Percentiles rank a stretch among this genome's conserved stretches.
Evolutionary conservation across 2,797 vertebrate genomes (phyloP).

Genomic region (Mormyrops attenuatus): DNA sequence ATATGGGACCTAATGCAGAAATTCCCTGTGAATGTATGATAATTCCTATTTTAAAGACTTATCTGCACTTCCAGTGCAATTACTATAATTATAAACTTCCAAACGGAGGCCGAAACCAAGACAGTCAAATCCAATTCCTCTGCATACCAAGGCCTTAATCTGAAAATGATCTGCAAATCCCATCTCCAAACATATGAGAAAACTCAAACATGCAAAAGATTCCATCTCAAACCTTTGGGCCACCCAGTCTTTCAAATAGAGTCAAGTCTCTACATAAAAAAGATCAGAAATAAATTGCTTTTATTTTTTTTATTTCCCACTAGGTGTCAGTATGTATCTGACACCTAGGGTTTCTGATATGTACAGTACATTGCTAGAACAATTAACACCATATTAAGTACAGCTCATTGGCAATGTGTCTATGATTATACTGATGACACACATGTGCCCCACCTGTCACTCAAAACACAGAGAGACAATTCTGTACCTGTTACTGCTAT

Average conservation of each 20-base stretch:
- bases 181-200: neutral
- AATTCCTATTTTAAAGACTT: neutral
- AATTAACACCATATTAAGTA: neutral
- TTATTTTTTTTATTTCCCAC: neutral
- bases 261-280: neutral
- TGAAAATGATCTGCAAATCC: neutral
- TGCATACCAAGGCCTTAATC: neutral
- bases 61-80: neutral
- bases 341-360: neutral
- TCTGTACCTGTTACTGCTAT: neutral
- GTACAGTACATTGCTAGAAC: neutral
- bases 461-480: neutral
- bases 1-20: neutral
- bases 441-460: too few species aligned
- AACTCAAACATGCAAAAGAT: neutral
- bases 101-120: neutral
- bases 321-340: conserved; percentile 2
- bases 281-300: neutral
- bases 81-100: neutral
- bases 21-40: neutral
- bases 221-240: neutral
- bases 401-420: neutral
- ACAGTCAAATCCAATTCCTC: neutral
- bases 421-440: neutral
- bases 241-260: neutral